Conservation (phyloP, 2,113 vertebrate species). For the Psilopogon haemacephalus region DNA sequence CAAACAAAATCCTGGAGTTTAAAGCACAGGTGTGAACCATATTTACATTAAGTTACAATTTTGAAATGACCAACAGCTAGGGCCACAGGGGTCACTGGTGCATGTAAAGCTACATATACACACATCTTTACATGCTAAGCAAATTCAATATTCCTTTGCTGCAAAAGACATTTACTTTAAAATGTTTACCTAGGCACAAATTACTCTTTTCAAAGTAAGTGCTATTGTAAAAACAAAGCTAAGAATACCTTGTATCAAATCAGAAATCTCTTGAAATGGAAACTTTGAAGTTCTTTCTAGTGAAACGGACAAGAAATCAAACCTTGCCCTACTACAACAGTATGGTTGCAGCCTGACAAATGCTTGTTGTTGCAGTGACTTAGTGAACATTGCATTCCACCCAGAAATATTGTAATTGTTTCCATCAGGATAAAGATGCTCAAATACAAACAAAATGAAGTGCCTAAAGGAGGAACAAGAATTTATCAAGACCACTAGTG, state of each 20-base stretch:
- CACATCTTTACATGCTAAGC: not conserved
- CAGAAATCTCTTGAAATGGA: not conserved
- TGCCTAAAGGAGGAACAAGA: slow-evolving; percentile 25
- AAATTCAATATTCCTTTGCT: not conserved
- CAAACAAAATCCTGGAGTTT: not conserved
- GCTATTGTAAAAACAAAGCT: not conserved
- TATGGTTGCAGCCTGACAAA: slow-evolving; percentile 32
- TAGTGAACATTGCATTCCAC: slow-evolving; percentile 39
- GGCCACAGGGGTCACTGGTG: too few species aligned
- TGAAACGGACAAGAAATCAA: not conserved
- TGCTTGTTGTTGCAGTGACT: slow-evolving; percentile 29
- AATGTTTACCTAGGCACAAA: not conserved
- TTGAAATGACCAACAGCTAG: too few species aligned
- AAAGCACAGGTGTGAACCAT: not conserved
- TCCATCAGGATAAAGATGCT: slow-evolving; percentile 38
- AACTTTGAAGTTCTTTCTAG: not conserved
- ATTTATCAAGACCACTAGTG: slow-evolving; percentile 40
- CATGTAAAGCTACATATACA: not conserved
- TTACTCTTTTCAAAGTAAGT: not conserved
- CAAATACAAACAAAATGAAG: slow-evolving; percentile 40
- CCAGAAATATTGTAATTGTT: slow-evolving; percentile 49
- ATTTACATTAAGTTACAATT: too few species aligned
- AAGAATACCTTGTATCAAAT: not conserved
- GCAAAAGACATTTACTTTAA: not conserved
- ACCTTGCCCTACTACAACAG: not conserved